A percentile compares a stretch with the other conserved stretches of the same genome.
Conservation (phyloP, 2,113 vertebrate species). For the Hoplias malabaricus region DNA sequence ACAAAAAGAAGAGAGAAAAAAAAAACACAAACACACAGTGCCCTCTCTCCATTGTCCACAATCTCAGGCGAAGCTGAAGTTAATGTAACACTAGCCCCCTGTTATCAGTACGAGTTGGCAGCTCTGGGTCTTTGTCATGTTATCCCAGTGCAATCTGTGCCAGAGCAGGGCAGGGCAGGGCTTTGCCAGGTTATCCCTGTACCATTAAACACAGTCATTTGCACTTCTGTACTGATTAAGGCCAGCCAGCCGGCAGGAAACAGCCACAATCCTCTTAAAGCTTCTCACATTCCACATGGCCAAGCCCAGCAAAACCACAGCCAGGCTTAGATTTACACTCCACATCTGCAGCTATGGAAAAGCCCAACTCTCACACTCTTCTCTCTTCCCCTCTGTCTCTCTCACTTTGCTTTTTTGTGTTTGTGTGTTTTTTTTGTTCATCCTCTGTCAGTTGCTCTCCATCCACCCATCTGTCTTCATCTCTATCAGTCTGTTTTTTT, state of each 20-base stretch:
- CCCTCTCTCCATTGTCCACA: not conserved
- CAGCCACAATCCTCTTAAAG: conserved; percentile 41
- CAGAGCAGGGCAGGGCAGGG: not conserved
- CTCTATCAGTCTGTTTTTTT: too few relatives aligned
- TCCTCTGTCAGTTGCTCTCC: not conserved
- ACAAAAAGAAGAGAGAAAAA: not conserved
- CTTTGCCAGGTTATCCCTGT: conserved; percentile 28
- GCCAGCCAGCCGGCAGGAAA: conserved; percentile 34
- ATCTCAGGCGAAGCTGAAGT: not conserved
- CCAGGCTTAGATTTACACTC: conserved; percentile 17
- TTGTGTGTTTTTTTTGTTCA: not conserved
- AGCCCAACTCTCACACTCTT: not conserved
- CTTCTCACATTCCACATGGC: conserved; percentile 27
- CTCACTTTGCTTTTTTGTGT: not conserved
- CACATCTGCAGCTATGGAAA: not conserved
- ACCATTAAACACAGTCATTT: conserved; percentile 40
- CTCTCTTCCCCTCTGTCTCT: too few relatives aligned
- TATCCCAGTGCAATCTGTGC: not conserved
- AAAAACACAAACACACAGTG: not conserved
- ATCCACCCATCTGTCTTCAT: too few relatives aligned
- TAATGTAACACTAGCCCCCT: conserved; percentile 5
- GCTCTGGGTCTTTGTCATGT: conserved; percentile 27
- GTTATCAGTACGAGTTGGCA: conserved; percentile 21
- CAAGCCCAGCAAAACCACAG: conserved; percentile 10
- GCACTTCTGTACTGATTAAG: conserved; percentile 41